These are phyloP conservation scores for Hemichromis elongatus DNA, from an alignment of 2,113 vertebrate species.

Conservation along the genomic window DNA sequence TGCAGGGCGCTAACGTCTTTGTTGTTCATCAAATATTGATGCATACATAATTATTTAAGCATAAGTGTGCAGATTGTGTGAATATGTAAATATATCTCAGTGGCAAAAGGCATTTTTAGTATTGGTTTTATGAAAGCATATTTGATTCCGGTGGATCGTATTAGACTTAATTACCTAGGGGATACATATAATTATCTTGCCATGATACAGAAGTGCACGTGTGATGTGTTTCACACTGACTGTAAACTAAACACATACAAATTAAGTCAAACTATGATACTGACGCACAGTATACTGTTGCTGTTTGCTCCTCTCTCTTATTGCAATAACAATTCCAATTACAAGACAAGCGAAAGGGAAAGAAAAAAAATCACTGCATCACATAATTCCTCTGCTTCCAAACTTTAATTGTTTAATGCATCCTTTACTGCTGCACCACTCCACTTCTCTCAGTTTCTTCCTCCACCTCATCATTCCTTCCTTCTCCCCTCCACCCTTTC, in stretches of 20 bases:
- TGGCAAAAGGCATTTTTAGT: constrained; percentile 1
- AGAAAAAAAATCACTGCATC: constrained; percentile 68
- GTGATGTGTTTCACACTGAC: constrained; percentile 24
- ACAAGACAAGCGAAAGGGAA: constrained; percentile 62
- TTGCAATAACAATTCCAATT: constrained; percentile 84
- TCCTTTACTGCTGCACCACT: constrained; percentile 73
- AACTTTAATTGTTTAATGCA: constrained; percentile 90
- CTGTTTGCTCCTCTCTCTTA: constrained; percentile 64
- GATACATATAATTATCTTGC: constrained; percentile 48
- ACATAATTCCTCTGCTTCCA: constrained; percentile 75
- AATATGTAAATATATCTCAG: constrained; percentile 34
- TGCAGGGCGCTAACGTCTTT: constrained; percentile 57
- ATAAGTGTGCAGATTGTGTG: constrained; percentile 23
- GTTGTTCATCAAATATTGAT: constrained; percentile 75
- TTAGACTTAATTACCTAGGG: constrained; percentile 47
- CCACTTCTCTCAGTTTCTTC: constrained; percentile 29
- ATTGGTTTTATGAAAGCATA: constrained; percentile 5
- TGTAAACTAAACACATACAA: neutral
- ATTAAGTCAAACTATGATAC: constrained; percentile 56
- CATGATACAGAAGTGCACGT: constrained; percentile 9
- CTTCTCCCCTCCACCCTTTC: neutral
- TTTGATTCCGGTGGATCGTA: constrained; percentile 34
- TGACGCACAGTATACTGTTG: constrained; percentile 74
- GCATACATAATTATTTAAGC: constrained; percentile 62
- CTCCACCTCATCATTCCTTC: constrained; percentile 28